Evolutionary conservation across 1,140 invertebrate species (phyloP).

Genomic region (Aphis craccivora): DNA sequence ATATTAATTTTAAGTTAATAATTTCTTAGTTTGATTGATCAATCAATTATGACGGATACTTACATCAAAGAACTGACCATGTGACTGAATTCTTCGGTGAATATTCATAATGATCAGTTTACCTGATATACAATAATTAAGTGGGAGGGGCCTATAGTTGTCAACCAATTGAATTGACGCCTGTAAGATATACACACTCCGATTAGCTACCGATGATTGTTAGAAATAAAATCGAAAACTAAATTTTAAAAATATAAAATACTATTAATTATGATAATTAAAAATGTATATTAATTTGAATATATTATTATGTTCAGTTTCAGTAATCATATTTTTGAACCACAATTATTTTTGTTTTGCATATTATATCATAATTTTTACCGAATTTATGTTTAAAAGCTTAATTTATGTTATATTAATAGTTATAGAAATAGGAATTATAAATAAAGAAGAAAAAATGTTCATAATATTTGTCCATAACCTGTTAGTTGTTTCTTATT

Average conservation of each 20-base stretch:
- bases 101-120: neutral
- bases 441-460: neutral
- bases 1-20: neutral
- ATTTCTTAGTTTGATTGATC: neutral
- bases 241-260: neutral
- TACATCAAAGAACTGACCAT: neutral
- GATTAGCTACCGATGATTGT: neutral
- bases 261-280: neutral
- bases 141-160: neutral
- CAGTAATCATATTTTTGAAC: neutral
- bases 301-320: neutral
- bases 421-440: neutral
- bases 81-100: neutral
- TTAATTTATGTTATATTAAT: neutral
- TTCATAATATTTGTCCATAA: neutral
- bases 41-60: neutral
- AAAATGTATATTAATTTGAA: neutral
- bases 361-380: no score
- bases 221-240: neutral
- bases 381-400: no score
- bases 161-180: neutral
- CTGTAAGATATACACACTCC: neutral
- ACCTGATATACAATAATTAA: neutral
- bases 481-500: neutral
- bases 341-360: neutral